Conservation (phyloP, 2,888 invertebrate species). For the Hypomecis punctinalis region DNA sequence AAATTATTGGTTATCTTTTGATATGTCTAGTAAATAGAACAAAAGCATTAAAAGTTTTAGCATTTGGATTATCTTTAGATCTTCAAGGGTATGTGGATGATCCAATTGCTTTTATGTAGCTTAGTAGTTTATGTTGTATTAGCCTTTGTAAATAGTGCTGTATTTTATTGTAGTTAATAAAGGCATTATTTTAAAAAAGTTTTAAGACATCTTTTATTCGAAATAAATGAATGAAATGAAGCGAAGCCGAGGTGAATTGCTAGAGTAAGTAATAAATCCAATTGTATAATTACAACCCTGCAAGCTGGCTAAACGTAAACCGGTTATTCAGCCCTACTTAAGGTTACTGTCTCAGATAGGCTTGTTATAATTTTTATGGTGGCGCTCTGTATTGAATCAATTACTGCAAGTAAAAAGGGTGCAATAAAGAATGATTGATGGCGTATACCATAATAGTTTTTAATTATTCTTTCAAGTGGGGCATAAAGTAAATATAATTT, state of each 20-base stretch:
- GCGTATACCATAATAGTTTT: slow-evolving; percentile 70
- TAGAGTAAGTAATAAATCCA: not conserved
- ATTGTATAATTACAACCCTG: not conserved
- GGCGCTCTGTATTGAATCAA: slow-evolving; percentile 73
- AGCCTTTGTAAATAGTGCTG: too few relatives aligned
- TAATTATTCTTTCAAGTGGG: slow-evolving; percentile 74
- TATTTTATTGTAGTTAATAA: too few relatives aligned
- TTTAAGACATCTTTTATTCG: too few relatives aligned
- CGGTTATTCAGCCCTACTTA: slow-evolving; percentile 26
- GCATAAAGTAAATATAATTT: slow-evolving; percentile 29
- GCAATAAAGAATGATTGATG: slow-evolving; percentile 77
- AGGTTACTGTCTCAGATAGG: slow-evolving; percentile 32
- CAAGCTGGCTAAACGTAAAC: slow-evolving; percentile 9
- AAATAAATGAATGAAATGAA: too few relatives aligned
- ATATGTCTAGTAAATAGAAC: too few relatives aligned
- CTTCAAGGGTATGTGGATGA: too few relatives aligned
- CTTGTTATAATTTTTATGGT: slow-evolving; percentile 74
- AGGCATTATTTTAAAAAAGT: too few relatives aligned
- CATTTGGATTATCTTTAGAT: too few relatives aligned
- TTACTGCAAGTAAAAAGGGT: slow-evolving; percentile 70
- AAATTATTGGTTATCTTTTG: too few relatives aligned
- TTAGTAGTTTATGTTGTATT: too few relatives aligned
- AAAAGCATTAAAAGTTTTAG: too few relatives aligned
- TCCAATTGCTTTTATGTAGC: too few relatives aligned
- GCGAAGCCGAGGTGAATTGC: not conserved